Base-by-base conservation (phyloP, 1,140 invertebrate species). In the Lepidurus apus region DNA sequence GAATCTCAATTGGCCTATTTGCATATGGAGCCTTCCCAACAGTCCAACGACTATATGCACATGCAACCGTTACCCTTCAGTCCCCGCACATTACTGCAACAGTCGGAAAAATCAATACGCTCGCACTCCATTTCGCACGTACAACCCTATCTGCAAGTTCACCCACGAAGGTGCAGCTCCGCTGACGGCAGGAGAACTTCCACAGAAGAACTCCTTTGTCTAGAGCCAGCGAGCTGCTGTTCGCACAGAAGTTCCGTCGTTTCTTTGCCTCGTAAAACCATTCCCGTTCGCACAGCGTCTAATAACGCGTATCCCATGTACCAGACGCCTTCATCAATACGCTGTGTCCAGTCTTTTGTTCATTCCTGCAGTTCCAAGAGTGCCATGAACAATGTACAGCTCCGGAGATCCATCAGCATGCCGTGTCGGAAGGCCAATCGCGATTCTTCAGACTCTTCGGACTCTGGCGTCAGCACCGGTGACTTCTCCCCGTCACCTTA, bases 401-500 rank as follows among this genome's bases (percentile, higher is more conserved):
- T 79, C 10, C 73, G 78, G 24, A 74, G 78, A 21, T 79, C 78
- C 42, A 74, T 74, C 78, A 79, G 78, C 34, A 79, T 79, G 78
- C 78, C 78, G 9, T 79, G 78, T 26, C 65, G 78, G 47, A 44
- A 79, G 78, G 78, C 73, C 21, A 79, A 79, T 75, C 78, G 78
- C 11, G 78, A 79, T 79, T 79, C 78, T 2, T 79, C 78, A 9
- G 78, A 79, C 42, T 79, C 78, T 4, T 75, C 78, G 4, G 78
- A 79, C 45, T 79, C 78, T 11, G 78, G 78, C 10, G 78, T 79
- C 6, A 79, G 78, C 73, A 34, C 74, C 42, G 43, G 78, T 74
- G 8, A 45, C 74, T 42, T 74, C 34, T 43, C 78, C 21, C n/a
- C 42, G 44, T 44, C 76, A 77, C 9, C 76, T 42, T 26, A 42